These are phyloP conservation scores for Pseudorhombus dupliciocellatus DNA, from an alignment of 2,113 vertebrate genomes.

Conservation along the genomic window DNA sequence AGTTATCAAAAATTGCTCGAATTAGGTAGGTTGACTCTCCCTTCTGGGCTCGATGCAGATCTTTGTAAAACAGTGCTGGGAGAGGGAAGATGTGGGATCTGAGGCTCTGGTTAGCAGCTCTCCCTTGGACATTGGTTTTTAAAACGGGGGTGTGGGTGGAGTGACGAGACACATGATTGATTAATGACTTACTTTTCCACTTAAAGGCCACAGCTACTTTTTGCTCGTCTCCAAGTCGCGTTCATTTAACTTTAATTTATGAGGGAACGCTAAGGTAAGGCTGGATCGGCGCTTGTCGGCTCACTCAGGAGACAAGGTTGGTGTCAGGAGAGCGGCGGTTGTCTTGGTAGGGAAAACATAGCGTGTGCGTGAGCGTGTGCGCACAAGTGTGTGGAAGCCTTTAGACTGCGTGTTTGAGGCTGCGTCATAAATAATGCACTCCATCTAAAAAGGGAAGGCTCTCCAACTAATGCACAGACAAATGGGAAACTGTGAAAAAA, in stretches of 20 bases:
- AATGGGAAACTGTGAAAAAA: conserved; percentile 54
- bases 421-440: conserved; percentile 77
- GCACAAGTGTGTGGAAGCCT: conserved; percentile 27
- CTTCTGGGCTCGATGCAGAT: conserved; percentile 53
- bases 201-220: conserved; percentile 74
- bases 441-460: conserved; percentile 69
- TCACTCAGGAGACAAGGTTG: conserved; percentile 69
- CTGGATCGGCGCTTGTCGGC: conserved; percentile 48
- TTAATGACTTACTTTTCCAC: conserved; percentile 78
- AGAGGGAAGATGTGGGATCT: conserved; percentile 48
- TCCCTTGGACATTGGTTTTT: conserved; percentile 78
- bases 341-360: conserved; percentile 46
- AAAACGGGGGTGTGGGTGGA: conserved; percentile 59
- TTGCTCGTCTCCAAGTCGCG: conserved; percentile 33
- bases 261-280: conserved; percentile 75
- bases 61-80: conserved; percentile 31
- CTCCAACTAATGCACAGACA: conserved; percentile 74
- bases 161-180: conserved; percentile 77
- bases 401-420: conserved; percentile 64
- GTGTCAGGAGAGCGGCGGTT: conserved; percentile 65
- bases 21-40: conserved; percentile 69
- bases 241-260: conserved; percentile 80
- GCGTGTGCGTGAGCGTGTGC: conserved; percentile 6
- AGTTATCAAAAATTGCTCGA: conserved; percentile 60
- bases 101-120: conserved; percentile 59